Evolutionary conservation across 1,140 invertebrate species (phyloP), one percentile per base, ranked within the genome.

Genomic region (Latrodectus geometricus): DNA sequence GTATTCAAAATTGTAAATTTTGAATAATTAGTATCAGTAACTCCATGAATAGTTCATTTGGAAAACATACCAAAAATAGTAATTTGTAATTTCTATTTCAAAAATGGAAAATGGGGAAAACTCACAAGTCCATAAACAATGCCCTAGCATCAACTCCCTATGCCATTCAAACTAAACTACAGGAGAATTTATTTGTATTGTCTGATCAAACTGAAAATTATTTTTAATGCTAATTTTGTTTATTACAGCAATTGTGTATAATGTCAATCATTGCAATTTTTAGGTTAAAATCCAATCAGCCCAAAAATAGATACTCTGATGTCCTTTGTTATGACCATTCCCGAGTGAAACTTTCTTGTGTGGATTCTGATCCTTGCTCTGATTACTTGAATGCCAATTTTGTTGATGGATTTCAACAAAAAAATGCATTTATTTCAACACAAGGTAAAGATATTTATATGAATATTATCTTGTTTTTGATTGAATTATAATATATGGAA

Each of bases 341-440:
- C 90, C 93, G 97, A 89, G 97, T 99, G 70, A 93, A 95, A 80
- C 92, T 99, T 48, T 94, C 95, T 8, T 93, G 86, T 2, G 72
- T 78, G 20, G 94, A 93, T 69, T 93, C 93, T 86, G 96, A 97
- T 88, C 92, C 94, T 17, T 93, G 93, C 86, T 95, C 95, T 65
- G 97, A 98, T 92, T 99, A 99, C 90, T 98, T 99, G 90, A 98
- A 99, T 93, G 98, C 97, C 50, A 99, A 99, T 93, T 99, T 95
- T 92, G 97, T 99, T 50, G 97, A 99, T 92, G 97, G 98, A 7
- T 99, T 99, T 91, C 97, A 97, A 91, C 97, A 99, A 91, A 97
- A 97, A 90, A 97, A 98, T 92, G 97, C 97, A 69, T 99, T 98
- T 91, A 99, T 99, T 90, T 98, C 96, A 88, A 98, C 97, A 89